Base-by-base conservation (phyloP, 35 echinoderm and acorn worm species). In the Ptychodera flava region DNA sequence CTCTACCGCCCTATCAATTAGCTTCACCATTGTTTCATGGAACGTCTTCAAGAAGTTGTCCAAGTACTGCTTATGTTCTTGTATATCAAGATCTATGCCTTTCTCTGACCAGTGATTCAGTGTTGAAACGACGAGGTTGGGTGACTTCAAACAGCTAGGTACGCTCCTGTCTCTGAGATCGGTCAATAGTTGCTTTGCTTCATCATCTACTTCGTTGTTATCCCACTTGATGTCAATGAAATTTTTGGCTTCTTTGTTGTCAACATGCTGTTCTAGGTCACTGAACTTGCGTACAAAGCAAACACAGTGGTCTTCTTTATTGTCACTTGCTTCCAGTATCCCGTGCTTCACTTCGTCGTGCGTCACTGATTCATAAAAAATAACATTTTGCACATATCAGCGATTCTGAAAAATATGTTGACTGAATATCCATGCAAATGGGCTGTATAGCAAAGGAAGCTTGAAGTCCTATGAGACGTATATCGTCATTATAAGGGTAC, bases 221-320 rank as follows among this genome's bases (percentile, higher is more conserved):
- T 95, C 86, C 2, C 85, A 81, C 33, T 36, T 28, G 14, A 88
- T 28, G 31, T 88, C 86, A 1, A 88, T 36, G 35, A 88, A 88
- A 1, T 35, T 80, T 36, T 36, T 37, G 52, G 86, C 86, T 81
- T 77, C 76, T 88, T 79, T 80, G 29, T 29, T 31, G 22, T 77
- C 86, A 88, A 28, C 1, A 16, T 81, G 36, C 35, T 0, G 37
- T 79, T 88, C 77, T 31, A 88, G 36, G 31, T 88, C 36, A 16
- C 64, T 78, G 77, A 88, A 88, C 30, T 88, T 88, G 30, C 86
- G 32, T 35, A 81, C 52, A 37, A 88, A 88, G 52, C 86, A 88
- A 16, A 88, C 35, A 37, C 86, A 88, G 16, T 88, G 86, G 1
- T 88, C 78, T 37, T 81, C n/a, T 81, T 28, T 80, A 33, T 80